Evolutionary conservation across 2,888 invertebrate species (phyloP), one percentile per base, ranked within the genome.

Genomic region (Lacanobia wlatinum): DNA sequence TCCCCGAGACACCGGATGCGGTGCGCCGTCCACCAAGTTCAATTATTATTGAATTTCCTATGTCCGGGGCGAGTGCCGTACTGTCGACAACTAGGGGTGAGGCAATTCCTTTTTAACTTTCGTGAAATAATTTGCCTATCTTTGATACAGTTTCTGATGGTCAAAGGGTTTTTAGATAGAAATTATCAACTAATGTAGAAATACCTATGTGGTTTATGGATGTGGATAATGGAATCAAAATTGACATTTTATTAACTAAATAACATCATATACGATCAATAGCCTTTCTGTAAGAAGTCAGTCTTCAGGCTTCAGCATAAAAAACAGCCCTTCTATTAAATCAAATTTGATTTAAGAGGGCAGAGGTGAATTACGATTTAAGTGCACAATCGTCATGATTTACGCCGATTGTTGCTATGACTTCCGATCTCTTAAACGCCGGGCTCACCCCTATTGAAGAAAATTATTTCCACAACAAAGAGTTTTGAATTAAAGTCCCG

Each of bases 11-110:
- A 92, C 91, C 93, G 94, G 95, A 94, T 92, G 94, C 92, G 92
- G 93, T 92, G 90, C 91, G 89, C 89, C 91, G 91, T 89, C 88
- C 93, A 93, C 90, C 84, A 87, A 92, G 93, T 93, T 92, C 92
- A 93, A 94, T 95, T 94, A 94, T 93, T 93, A 94, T 95, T 94
- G 92, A 94, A 95, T 95, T 95, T 95, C 91, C 92, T 87, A 91
- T 90, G 89, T 88, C 89, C 87, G 84, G 90, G 88, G 82, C 68
- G 82, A 83, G 80, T 81, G 78, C 78, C 70, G 80, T 71, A 63
- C 78, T 80, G 78, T 75, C 62, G 66, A 63, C 68, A 70, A 81
- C 71, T 81, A 84, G 84, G 86, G 87, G 82, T 73, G 82, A 77
- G 68, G 65, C 73, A 55, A 84, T 87, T 87, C 85, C 86, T 87